Base-by-base conservation (phyloP, 2,113 vertebrate species). In the Oreocharis arfaki region DNA sequence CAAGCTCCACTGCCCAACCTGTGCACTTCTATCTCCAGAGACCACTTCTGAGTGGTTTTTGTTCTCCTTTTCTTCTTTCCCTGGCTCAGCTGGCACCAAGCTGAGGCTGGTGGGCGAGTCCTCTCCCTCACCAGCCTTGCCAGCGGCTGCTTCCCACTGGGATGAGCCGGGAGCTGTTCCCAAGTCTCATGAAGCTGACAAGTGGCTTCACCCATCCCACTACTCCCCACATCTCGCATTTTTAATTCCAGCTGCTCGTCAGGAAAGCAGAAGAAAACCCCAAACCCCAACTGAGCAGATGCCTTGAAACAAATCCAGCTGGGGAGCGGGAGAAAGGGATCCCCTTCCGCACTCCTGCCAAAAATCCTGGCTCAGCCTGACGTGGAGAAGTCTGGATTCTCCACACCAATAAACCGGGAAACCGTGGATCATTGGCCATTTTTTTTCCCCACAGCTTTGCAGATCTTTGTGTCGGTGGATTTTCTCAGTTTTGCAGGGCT, bases 391-490 rank as follows among this genome's bases (percentile, higher is more conserved):
- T 13, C 39, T 22, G 26, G 35, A 56, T 14, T 42, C 44, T 59
- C 30, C 21, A 7, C 17, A 55, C 11, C 9, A 21, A 3, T 20
- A 17, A 42, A 44, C 0, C 1, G 4, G 6, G 30, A 42, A 77
- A 37, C 19, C 16, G 8, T 5, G 26, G 16, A 23, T 27, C 4
- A 7, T 0, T 1, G 9, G 27, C 17, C 7, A 4, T n/a, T 46
- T 49, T 49, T 63, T 30, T 14, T 52, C 11, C 5, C n/a, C 39
- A 8, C 3, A 17, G 52, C 8, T 44, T 6, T 17, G 42, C 56
- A 63, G 27, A n/a, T 24, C 5, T 61, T 28, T 44, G 16, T 6
- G 22, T 22, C 4, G 0, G 33, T 3, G 41, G 5, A 3, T 89
- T 18, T 33, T 20, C 17, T 10, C 16, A 11, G 10, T 28, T 63